Percentiles rank a stretch among this genome's conserved stretches.
These are phyloP conservation scores for Hypercompe scribonia DNA, from an alignment of 2,888 invertebrate genomes.

Conservation along the genomic window DNA sequence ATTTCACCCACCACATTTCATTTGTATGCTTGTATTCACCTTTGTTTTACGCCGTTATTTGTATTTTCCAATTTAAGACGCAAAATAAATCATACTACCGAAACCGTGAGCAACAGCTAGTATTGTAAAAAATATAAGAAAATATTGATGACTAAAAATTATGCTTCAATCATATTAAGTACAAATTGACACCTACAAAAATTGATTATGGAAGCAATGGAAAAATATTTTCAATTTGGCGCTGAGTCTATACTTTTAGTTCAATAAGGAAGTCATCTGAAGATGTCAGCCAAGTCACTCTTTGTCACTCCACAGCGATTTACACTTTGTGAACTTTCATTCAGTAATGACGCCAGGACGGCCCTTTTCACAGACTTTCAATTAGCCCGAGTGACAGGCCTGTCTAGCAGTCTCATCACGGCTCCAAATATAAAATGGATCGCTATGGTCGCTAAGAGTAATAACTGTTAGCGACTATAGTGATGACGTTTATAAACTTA, in stretches of 20 bases:
- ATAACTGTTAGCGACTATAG: neutral
- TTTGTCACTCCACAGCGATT: constrained; percentile 34
- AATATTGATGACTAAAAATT: neutral
- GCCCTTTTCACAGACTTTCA: constrained; percentile 52
- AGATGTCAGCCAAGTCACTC: constrained; percentile 29
- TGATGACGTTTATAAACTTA: neutral
- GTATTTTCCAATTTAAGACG: too few relatives aligned
- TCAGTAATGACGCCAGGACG: constrained; percentile 41
- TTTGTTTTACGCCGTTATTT: too few relatives aligned
- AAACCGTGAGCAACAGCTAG: neutral
- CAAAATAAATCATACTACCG: too few relatives aligned
- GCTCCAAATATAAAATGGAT: neutral
- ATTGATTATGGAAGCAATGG: neutral
- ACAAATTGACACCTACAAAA: neutral
- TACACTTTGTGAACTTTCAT: constrained; percentile 46
- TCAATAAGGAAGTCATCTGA: constrained; percentile 30
- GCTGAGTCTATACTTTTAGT: neutral
- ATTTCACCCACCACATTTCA: too few relatives aligned
- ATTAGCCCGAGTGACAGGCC: constrained; percentile 51
- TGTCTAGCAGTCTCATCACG: neutral
- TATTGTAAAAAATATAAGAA: neutral
- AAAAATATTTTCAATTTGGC: neutral
- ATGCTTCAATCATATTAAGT: neutral
- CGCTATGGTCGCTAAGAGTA: neutral
- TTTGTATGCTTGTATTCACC: too few relatives aligned